Conservation (phyloP, 1,140 invertebrate genomes). For the Sarcophaga peregrina region DNA sequence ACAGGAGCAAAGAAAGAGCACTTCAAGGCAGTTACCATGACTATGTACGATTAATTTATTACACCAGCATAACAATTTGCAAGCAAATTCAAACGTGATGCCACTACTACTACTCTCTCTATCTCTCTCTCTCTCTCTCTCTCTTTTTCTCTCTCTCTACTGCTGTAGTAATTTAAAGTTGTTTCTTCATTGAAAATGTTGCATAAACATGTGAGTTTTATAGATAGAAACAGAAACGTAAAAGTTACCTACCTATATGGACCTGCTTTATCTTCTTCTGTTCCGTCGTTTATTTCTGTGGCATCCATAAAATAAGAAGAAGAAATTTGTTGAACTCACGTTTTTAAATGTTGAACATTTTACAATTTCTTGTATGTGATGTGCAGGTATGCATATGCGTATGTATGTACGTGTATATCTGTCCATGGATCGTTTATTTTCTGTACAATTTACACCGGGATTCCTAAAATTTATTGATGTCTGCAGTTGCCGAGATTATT, state of each 20-base stretch:
- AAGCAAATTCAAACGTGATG: too few species aligned
- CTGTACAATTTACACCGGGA: constrained; percentile 20
- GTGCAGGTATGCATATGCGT: background rate
- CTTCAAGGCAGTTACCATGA: too few species aligned
- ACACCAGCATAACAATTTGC: too few species aligned
- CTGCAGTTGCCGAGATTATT: constrained; percentile 32
- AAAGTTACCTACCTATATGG: too few species aligned
- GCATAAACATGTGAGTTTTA: too few species aligned
- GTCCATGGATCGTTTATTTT: constrained; percentile 1
- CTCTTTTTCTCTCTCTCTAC: background rate
- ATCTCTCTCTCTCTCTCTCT: background rate
- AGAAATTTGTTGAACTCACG: background rate
- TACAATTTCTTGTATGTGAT: background rate
- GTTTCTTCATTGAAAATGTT: too few species aligned
- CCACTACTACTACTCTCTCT: background rate
- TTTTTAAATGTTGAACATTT: background rate
- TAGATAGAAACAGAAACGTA: too few species aligned
- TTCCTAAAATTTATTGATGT: constrained; percentile 26
- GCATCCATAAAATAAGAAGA: background rate
- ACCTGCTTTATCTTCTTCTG: too few species aligned
- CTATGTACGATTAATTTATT: too few species aligned
- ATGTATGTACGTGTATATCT: background rate
- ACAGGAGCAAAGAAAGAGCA: too few species aligned
- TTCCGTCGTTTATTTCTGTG: too few species aligned
- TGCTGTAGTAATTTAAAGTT: background rate